Conservation (phyloP, 2,888 invertebrate species). For the Nymphalis polychloros region DNA sequence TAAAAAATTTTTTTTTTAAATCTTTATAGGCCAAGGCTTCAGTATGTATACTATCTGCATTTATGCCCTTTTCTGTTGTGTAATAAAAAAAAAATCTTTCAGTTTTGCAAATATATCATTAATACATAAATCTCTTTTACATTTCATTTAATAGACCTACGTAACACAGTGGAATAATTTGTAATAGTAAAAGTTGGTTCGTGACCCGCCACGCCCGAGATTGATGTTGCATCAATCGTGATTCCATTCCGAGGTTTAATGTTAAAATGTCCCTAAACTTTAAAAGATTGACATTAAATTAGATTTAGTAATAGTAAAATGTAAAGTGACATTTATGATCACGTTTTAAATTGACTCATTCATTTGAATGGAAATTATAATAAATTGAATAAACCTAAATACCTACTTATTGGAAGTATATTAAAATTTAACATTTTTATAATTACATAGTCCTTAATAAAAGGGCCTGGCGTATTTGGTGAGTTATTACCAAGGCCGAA, state of each 20-base stretch:
- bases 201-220: slow-evolving; percentile 33
- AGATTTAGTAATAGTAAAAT: slow-evolving; percentile 16
- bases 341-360: slow-evolving; percentile 3
- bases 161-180: slow-evolving; percentile 1
- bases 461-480: no score
- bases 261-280: slow-evolving; percentile 35
- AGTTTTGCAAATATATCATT: no score
- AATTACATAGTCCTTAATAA: no score
- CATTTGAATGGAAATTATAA: background rate
- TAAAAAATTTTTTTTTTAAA: no score
- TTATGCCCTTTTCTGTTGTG: no score
- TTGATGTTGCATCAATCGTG: slow-evolving; percentile 20
- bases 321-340: background rate
- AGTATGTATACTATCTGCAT: no score
- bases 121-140: background rate
- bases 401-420: no score
- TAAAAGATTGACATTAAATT: slow-evolving; percentile 22
- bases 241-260: slow-evolving; percentile 34
- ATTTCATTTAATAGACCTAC: slow-evolving; percentile 3
- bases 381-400: no score
- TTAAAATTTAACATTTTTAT: no score
- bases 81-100: no score
- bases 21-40: no score
- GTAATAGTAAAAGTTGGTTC: slow-evolving; percentile 21
- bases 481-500: no score